Conservation (phyloP, 1,140 invertebrate genomes). For the Caenorhabditis inopinata region DNA sequence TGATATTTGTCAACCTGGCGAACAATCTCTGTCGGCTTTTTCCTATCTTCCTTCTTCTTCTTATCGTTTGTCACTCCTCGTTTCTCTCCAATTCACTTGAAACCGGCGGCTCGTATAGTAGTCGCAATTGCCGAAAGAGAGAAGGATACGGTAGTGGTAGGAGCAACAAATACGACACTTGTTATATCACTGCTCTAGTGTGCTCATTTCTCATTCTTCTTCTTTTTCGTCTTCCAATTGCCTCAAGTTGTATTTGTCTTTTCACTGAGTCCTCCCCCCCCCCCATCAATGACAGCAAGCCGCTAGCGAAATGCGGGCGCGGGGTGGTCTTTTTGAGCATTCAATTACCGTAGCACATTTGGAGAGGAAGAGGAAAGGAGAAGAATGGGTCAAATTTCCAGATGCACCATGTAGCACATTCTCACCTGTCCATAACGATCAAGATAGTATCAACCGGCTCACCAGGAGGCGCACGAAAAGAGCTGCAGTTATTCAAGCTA, state of each 20-base stretch:
- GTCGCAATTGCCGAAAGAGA: constrained; percentile 33
- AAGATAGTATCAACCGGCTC: constrained; percentile 17
- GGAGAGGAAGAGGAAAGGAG: background rate
- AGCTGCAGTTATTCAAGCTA: background rate
- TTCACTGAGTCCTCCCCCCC: constrained; percentile 8
- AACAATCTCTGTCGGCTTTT: constrained; percentile 6
- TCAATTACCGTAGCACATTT: constrained; percentile 34
- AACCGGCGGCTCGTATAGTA: constrained; percentile 29
- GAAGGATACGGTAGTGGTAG: constrained; percentile 27
- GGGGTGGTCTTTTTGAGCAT: constrained; percentile 31
- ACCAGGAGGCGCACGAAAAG: background rate
- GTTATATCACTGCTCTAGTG: constrained; percentile 34
- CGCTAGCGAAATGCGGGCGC: constrained; percentile 2
- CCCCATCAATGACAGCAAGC: background rate
- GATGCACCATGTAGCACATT: background rate
- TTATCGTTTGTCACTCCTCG: background rate
- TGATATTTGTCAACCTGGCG: constrained; percentile 21
- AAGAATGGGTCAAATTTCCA: constrained; percentile 14
- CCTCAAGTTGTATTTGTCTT: constrained; percentile 34
- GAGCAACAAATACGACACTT: constrained; percentile 34
- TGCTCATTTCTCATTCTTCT: background rate
- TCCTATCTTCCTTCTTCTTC: background rate
- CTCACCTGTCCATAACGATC: constrained; percentile 29
- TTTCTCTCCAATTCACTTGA: constrained; percentile 7
- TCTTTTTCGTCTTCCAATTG: constrained; percentile 10